Conservation (phyloP, 2,888 invertebrate species). For the Arctia plantaginis region DNA sequence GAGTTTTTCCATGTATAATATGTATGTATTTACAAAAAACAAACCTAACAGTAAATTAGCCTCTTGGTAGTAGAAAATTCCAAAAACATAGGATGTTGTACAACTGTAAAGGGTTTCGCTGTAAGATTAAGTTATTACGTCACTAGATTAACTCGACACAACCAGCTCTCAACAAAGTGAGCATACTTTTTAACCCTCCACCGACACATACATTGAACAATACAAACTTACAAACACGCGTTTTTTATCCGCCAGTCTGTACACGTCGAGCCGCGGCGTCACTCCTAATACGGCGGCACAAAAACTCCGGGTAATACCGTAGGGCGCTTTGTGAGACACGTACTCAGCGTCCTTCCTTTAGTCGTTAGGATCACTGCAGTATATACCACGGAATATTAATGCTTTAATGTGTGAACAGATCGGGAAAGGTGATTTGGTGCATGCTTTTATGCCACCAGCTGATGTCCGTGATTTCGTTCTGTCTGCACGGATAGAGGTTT, state of each 20-base stretch:
- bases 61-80: neutral
- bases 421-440: slow-evolving; percentile 15
- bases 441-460: neutral
- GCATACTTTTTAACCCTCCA: slow-evolving; percentile 13
- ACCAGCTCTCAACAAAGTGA: slow-evolving; percentile 2
- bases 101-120: neutral
- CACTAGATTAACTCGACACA: neutral
- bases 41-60: neutral
- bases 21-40: no score
- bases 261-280: slow-evolving; percentile 64
- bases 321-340: slow-evolving; percentile 80
- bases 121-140: neutral
- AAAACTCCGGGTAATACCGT: slow-evolving; percentile 77
- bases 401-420: slow-evolving; percentile 35
- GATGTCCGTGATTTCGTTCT: slow-evolving; percentile 9
- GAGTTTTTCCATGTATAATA: no score
- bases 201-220: slow-evolving; percentile 21
- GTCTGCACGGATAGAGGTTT: slow-evolving; percentile 3
- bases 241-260: slow-evolving; percentile 57
- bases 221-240: slow-evolving; percentile 49
- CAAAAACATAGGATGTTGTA: neutral
- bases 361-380: slow-evolving; percentile 59
- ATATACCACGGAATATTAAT: slow-evolving; percentile 51
- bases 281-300: slow-evolving; percentile 70
- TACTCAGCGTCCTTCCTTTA: slow-evolving; percentile 80